Percentiles rank a stretch among this genome's conserved stretches.
Conservation (phyloP, 2,113 vertebrate species). For the Notarius quadriscutis region DNA sequence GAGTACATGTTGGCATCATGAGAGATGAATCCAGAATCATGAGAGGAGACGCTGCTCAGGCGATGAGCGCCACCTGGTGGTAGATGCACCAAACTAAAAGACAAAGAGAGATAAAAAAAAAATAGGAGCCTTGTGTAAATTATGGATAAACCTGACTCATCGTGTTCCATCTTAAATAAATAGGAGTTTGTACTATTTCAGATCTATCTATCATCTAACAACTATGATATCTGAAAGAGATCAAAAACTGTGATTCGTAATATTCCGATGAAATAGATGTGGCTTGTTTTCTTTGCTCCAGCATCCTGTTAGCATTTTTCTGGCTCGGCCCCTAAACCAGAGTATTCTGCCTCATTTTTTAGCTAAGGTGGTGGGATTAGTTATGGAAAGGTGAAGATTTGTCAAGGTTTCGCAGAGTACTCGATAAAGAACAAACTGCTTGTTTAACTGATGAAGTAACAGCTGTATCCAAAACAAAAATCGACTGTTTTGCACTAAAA, state of each 20-base stretch:
- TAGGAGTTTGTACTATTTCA: background rate
- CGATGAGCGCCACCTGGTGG: slow-evolving; percentile 82
- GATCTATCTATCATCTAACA: background rate
- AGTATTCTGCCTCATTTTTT: background rate
- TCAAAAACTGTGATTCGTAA: background rate
- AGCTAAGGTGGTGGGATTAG: background rate
- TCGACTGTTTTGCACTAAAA: background rate
- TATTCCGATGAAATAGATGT: background rate
- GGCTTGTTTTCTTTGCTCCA: background rate
- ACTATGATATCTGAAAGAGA: background rate
- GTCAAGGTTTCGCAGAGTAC: background rate
- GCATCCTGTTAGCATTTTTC: background rate
- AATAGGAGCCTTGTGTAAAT: background rate
- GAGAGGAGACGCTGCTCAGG: slow-evolving; percentile 97
- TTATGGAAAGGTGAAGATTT: background rate
- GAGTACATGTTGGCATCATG: slow-evolving; percentile 92
- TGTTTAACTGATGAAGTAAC: background rate
- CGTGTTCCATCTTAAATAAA: background rate
- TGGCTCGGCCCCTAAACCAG: background rate
- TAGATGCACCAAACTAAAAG: slow-evolving; percentile 90
- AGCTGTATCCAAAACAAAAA: background rate
- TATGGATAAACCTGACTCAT: background rate
- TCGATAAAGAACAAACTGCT: background rate
- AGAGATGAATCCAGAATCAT: slow-evolving; percentile 96
- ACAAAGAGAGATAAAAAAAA: slow-evolving; percentile 68